Evolutionary conservation across 2,797 vertebrate genomes (phyloP).

Genomic region (Gallinago stenura): DNA sequence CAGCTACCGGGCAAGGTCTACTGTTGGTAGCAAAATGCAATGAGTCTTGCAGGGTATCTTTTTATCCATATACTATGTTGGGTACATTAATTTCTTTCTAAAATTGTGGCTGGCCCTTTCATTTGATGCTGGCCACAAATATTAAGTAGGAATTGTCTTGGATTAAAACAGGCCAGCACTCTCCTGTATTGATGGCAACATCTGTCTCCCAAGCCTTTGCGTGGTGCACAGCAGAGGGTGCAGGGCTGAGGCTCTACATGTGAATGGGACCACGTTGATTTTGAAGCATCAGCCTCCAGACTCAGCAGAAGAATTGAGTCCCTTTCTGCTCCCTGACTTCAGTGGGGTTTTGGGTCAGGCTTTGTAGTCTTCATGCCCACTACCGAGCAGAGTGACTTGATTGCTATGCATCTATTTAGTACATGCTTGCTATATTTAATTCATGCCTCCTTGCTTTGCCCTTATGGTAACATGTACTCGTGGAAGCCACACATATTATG

Average conservation of each 20-base stretch:
- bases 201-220: neutral
- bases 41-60: neutral
- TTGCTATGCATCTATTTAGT: neutral
- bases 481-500: neutral
- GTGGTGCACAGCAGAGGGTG: neutral
- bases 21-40: neutral
- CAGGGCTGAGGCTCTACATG: neutral
- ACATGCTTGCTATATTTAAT: neutral
- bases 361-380: neutral
- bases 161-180: neutral
- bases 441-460: neutral
- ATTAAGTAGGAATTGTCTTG: neutral
- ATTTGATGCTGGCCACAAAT: neutral
- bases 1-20: neutral
- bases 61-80: neutral
- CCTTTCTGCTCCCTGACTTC: neutral
- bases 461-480: neutral
- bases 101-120: neutral
- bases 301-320: neutral
- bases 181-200: neutral
- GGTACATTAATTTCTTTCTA: neutral
- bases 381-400: neutral
- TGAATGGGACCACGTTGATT: neutral
- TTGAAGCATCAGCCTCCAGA: neutral
- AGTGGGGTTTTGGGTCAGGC: neutral